Evolutionary conservation across 2,113 vertebrate genomes (phyloP).

Genomic region (Camelus bactrianus): DNA sequence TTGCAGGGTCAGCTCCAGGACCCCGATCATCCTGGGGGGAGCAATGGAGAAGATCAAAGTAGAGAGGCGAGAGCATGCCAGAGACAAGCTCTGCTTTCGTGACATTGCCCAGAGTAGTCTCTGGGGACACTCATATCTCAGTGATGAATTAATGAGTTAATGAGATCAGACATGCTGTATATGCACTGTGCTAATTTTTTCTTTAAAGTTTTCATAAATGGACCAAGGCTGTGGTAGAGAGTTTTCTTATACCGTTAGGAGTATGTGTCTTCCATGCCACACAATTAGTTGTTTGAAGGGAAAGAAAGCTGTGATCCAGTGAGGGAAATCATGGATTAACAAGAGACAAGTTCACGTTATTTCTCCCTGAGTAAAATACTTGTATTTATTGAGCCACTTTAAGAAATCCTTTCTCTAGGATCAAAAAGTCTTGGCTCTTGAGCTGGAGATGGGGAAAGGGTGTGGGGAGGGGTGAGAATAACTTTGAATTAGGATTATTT

Average conservation of each 20-base stretch:
- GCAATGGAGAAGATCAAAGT: not conserved
- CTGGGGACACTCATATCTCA: constrained; percentile 33
- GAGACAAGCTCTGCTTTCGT: not conserved
- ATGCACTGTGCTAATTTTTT: constrained; percentile 52
- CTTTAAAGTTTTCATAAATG: constrained; percentile 42
- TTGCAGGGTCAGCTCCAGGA: not conserved
- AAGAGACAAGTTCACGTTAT: constrained; percentile 6
- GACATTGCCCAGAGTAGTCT: not conserved
- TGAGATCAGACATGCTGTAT: constrained; percentile 41
- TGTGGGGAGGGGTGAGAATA: not conserved
- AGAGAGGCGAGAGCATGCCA: not conserved
- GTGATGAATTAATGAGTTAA: constrained; percentile 66
- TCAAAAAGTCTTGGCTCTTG: constrained; percentile 31
- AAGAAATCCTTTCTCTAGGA: constrained; percentile 30
- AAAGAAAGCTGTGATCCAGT: not conserved
- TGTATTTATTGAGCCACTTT: constrained; percentile 16
- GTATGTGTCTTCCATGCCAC: not conserved
- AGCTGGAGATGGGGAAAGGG: not conserved
- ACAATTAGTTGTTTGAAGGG: not conserved
- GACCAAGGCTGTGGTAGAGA: not conserved
- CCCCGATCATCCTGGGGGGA: not conserved
- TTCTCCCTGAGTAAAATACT: constrained; percentile 24
- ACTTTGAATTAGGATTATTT: constrained; percentile 53
- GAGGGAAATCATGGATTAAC: not conserved
- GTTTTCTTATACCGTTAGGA: constrained; percentile 25